A percentile compares a stretch with the other conserved stretches of the same genome.
phyloP scores from a whole-genome alignment of 2,888 invertebrate species.

The Melinopterus prodromus region DNA sequence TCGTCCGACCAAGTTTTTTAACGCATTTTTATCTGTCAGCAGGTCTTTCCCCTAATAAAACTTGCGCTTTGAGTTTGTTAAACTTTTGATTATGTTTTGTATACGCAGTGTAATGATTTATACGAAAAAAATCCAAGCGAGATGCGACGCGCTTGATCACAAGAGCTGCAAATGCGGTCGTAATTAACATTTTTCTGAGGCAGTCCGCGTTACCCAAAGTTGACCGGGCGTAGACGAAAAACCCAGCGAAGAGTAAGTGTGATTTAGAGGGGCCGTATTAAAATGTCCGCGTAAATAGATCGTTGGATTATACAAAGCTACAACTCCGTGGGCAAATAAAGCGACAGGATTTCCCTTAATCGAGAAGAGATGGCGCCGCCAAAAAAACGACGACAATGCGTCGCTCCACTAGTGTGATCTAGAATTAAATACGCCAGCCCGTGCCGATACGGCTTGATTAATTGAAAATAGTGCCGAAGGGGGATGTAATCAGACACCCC shows the following conservation, averaged over 20 bases:
- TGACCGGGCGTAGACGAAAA: no score
- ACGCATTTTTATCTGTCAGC: slow-evolving; percentile 4
- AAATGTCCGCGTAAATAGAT: slow-evolving; percentile 48
- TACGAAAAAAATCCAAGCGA: no score
- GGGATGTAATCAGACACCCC: slow-evolving; percentile 10
- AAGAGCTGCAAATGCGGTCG: not conserved
- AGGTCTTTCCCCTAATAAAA: not conserved
- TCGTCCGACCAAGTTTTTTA: not conserved
- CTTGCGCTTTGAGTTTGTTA: no score
- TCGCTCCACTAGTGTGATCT: slow-evolving; percentile 40
- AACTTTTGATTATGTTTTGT: not conserved
- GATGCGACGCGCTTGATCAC: no score
- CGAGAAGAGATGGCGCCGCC: slow-evolving; percentile 37
- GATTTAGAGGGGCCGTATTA: slow-evolving; percentile 44
- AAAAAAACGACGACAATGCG: slow-evolving; percentile 43
- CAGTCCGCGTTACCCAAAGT: not conserved
- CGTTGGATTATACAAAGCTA: slow-evolving; percentile 45
- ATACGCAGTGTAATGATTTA: not conserved
- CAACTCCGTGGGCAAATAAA: slow-evolving; percentile 26
- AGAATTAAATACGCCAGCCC: slow-evolving; percentile 43
- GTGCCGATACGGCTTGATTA: slow-evolving; percentile 41
- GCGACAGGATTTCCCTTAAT: slow-evolving; percentile 35
- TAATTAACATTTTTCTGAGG: not conserved
- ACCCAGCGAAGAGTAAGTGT: slow-evolving; percentile 41
- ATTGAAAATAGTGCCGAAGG: slow-evolving; percentile 39